Conservation (phyloP, 2,888 invertebrate genomes). For the Eurois occulta region DNA sequence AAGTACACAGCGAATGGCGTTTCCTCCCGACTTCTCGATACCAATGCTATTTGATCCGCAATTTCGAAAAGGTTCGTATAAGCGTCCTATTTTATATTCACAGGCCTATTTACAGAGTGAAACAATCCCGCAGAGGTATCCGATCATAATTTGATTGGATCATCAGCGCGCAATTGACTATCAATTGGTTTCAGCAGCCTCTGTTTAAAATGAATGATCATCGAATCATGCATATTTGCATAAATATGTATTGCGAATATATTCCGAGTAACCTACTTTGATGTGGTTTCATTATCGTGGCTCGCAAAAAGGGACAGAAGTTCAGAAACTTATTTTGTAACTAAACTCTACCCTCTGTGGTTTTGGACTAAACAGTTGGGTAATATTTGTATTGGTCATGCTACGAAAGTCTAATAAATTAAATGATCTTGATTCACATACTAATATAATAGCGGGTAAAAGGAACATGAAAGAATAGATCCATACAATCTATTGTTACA, state of each 20-base stretch:
- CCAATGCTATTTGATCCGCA: slow-evolving; percentile 56
- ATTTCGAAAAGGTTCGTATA: slow-evolving; percentile 54
- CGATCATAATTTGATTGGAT: slow-evolving; percentile 51
- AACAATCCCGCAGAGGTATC: slow-evolving; percentile 36
- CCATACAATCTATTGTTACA: slow-evolving; percentile 65
- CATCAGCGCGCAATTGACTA: slow-evolving; percentile 35
- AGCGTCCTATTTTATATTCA: slow-evolving; percentile 50
- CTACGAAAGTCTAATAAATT: slow-evolving; percentile 47
- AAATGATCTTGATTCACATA: slow-evolving; percentile 39
- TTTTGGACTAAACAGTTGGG: neutral
- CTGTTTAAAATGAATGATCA: slow-evolving; percentile 41
- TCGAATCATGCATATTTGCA: slow-evolving; percentile 17
- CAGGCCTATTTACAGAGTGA: slow-evolving; percentile 30
- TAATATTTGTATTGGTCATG: slow-evolving; percentile 16
- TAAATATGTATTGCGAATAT: slow-evolving; percentile 34
- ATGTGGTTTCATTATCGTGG: slow-evolving; percentile 47
- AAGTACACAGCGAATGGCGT: slow-evolving; percentile 66
- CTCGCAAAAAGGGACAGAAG: slow-evolving; percentile 10
- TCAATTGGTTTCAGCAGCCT: slow-evolving; percentile 28
- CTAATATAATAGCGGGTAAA: slow-evolving; percentile 50
- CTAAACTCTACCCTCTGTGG: slow-evolving; percentile 1
- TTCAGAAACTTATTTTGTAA: slow-evolving; percentile 33
- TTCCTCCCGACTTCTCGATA: slow-evolving; percentile 63
- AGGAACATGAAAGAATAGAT: slow-evolving; percentile 56
- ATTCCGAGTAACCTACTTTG: slow-evolving; percentile 22